Conservation (phyloP, 2,888 invertebrate genomes). For the Tetragonisca angustula region DNA sequence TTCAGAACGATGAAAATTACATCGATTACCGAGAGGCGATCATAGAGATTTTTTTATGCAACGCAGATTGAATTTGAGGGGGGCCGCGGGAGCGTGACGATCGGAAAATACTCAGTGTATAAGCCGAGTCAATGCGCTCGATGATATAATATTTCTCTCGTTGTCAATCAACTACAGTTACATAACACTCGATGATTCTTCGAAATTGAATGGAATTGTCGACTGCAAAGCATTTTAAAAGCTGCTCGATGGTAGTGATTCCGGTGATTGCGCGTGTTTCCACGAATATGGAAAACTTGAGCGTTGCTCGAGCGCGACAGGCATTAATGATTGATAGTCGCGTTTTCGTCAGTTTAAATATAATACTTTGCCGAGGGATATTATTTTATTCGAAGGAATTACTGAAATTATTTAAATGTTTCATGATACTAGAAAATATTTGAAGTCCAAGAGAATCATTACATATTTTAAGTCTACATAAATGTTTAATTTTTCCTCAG, state of each 20-base stretch:
- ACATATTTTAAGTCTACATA: not conserved
- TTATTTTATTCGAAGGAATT: not conserved
- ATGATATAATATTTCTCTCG: conserved; percentile 13
- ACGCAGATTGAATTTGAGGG: too few species aligned
- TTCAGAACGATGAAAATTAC: conserved; percentile 1
- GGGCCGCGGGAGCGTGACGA: not conserved
- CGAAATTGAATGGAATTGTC: not conserved
- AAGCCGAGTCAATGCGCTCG: not conserved
- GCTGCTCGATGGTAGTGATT: conserved; percentile 16
- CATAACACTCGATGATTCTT: conserved; percentile 28
- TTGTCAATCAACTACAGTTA: conserved; percentile 43
- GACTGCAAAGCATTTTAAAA: conserved; percentile 11
- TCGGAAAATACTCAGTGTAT: not conserved
- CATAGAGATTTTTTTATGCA: not conserved
- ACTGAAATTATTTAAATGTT: not conserved
- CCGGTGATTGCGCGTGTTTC: conserved; percentile 14
- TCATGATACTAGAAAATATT: not conserved
- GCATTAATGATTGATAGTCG: not conserved
- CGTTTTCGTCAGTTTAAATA: not conserved
- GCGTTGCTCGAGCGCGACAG: not conserved
- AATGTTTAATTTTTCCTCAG: conserved; percentile 56
- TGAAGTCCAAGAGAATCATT: too few species aligned
- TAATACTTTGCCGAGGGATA: too few species aligned
- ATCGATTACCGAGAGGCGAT: conserved; percentile 4
- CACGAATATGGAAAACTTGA: not conserved